phyloP scores from a whole-genome alignment of 2,888 invertebrate genomes.

The Marronus borbonicus region DNA sequence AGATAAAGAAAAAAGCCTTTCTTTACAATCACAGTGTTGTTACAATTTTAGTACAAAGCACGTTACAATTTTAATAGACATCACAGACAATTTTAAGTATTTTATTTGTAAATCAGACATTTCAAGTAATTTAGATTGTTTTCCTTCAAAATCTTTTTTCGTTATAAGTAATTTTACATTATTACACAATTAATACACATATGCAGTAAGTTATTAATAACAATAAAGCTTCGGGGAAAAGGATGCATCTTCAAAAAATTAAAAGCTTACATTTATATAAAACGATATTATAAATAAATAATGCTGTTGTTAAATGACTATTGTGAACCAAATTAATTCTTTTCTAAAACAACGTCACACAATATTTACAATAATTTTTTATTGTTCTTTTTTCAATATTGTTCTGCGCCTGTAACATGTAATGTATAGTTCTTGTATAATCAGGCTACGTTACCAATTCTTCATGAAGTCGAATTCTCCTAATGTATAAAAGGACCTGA shows the following conservation, averaged over 20 bases:
- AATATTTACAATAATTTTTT: conserved; percentile 36
- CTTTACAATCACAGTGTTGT: conserved; percentile 44
- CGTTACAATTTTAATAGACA: conserved; percentile 39
- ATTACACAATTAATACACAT: conserved; percentile 40
- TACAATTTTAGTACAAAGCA: conserved; percentile 46
- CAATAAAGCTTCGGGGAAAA: conserved; percentile 27
- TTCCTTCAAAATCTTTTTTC: conserved; percentile 36
- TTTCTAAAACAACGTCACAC: conserved; percentile 25
- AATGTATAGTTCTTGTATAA: conserved; percentile 16
- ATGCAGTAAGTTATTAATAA: conserved; percentile 34
- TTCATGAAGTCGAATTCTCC: conserved; percentile 58
- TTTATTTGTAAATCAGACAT: conserved; percentile 36
- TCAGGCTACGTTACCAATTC: conserved; percentile 53
- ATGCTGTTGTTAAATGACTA: conserved; percentile 29
- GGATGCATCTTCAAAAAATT: conserved; percentile 12
- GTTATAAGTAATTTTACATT: conserved; percentile 33
- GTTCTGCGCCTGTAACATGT: conserved; percentile 21
- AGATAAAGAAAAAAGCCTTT: conserved; percentile 29
- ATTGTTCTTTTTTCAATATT: conserved; percentile 3
- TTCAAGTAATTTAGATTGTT: conserved; percentile 45
- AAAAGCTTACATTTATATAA: conserved; percentile 29
- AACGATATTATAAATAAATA: conserved; percentile 42
- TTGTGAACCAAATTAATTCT: conserved; percentile 16
- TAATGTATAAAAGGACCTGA: conserved; percentile 59
- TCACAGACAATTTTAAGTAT: conserved; percentile 48